Conservation (phyloP, 2,113 vertebrate genomes). For the Spilogale gracilis region DNA sequence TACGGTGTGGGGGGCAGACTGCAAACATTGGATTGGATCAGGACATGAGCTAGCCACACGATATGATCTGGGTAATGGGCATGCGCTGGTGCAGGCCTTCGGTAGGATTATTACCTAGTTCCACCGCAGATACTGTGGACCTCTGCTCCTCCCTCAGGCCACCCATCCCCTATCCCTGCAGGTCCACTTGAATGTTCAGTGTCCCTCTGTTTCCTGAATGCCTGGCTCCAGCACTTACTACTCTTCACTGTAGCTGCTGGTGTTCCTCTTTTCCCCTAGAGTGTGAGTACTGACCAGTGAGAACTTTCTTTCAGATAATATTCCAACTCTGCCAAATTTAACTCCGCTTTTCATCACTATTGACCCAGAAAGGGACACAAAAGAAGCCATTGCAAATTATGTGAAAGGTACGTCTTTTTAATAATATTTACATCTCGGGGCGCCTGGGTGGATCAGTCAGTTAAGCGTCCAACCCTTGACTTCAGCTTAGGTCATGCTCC, state of each 20-base stretch:
- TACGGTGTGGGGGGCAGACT: fast-evolving
- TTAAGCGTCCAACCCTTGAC: neutral
- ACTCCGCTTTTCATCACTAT: constrained; percentile 97
- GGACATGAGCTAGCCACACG: neutral
- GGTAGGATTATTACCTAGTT: neutral
- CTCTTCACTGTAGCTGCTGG: neutral
- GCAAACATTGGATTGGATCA: neutral
- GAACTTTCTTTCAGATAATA: constrained; percentile 89
- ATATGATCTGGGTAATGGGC: neutral
- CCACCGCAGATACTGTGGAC: neutral
- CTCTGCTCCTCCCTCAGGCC: neutral
- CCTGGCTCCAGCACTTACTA: neutral
- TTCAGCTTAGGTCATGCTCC: neutral
- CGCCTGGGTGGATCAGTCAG: neutral
- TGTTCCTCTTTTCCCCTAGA: neutral
- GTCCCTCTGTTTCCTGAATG: neutral
- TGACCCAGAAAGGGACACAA: constrained; percentile 94
- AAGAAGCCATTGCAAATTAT: constrained; percentile 93
- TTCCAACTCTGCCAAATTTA: constrained; percentile 93
- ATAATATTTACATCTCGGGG: neutral
- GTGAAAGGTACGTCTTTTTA: constrained; percentile 92
- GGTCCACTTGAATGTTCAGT: fast-evolving
- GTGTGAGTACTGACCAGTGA: neutral
- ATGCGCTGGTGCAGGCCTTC: fast-evolving
- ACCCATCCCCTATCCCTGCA: fast-evolving